A percentile compares a stretch with the other conserved stretches of the same genome.
Conservation (phyloP, 2,888 invertebrate genomes). For the Meiosimyza platycephala region DNA sequence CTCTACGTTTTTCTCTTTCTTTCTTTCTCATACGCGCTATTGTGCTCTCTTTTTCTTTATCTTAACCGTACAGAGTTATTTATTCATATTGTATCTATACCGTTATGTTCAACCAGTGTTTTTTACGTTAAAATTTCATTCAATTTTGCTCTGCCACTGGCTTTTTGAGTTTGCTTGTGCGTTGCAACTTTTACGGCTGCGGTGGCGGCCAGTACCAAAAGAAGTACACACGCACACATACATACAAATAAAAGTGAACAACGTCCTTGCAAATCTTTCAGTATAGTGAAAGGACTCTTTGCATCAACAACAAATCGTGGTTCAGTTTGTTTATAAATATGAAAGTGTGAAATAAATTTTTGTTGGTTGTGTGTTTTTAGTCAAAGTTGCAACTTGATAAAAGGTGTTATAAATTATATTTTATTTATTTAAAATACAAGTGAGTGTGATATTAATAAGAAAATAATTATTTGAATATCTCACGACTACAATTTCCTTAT, state of each 20-base stretch:
- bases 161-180: not conserved
- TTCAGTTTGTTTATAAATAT: no score
- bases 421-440: not conserved
- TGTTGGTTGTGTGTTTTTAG: no score
- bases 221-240: not conserved
- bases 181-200: not conserved
- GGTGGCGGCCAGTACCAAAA: not conserved
- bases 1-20: no score
- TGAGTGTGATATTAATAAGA: not conserved
- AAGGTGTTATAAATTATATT: not conserved
- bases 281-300: conserved; percentile 43
- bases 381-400: not conserved
- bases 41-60: no score
- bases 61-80: no score
- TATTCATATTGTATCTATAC: no score
- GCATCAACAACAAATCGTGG: conserved; percentile 32
- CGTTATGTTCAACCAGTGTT: conserved; percentile 16
- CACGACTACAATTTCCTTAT: no score
- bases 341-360: no score
- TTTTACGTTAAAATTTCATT: not conserved
- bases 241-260: conserved; percentile 40
- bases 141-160: conserved; percentile 5
- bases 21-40: no score
- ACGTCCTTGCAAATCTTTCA: conserved; percentile 50
- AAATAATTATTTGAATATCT: no score